Evolutionary conservation across 1,140 invertebrate genomes (phyloP).

Genomic region (Procambarus virginalis): DNA sequence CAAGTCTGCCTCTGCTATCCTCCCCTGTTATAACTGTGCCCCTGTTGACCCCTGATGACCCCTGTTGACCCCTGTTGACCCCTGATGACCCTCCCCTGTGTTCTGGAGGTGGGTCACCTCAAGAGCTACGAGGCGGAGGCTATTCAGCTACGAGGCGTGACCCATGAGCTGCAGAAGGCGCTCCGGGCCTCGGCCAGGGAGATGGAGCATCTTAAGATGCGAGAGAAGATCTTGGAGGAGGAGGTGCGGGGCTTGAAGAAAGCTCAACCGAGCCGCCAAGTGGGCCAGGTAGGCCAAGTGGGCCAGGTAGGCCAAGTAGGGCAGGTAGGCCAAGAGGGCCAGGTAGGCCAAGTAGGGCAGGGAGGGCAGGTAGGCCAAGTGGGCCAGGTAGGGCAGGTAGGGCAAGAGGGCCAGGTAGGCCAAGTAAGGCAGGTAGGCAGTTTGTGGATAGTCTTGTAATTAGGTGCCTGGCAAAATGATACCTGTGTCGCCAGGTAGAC

Average conservation of each 20-base stretch:
- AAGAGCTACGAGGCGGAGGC: constrained; percentile 79
- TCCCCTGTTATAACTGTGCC: neutral
- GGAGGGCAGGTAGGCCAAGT: too few relatives aligned
- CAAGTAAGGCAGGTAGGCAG: too few relatives aligned
- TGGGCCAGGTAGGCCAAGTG: constrained; percentile 16
- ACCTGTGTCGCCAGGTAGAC: neutral
- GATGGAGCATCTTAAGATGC: constrained; percentile 77
- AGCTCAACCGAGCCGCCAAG: constrained; percentile 38
- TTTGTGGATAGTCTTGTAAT: neutral
- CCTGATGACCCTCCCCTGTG: constrained; percentile 19
- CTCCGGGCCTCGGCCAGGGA: constrained; percentile 77
- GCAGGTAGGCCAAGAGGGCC: too few relatives aligned
- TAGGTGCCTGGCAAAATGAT: too few relatives aligned
- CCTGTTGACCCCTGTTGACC: constrained; percentile 36
- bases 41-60: neutral
- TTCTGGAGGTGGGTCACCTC: constrained; percentile 75
- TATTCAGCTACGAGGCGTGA: constrained; percentile 77
- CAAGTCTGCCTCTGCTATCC: neutral
- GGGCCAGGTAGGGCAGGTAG: too few relatives aligned
- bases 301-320: too few relatives aligned
- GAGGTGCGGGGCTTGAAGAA: constrained; percentile 62
- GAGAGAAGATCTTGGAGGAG: constrained; percentile 73
- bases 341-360: too few relatives aligned
- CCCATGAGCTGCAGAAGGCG: constrained; percentile 78
- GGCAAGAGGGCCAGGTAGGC: too few relatives aligned